phyloP scores from a whole-genome alignment of 2,888 invertebrate species.

The Laothoe populi region DNA sequence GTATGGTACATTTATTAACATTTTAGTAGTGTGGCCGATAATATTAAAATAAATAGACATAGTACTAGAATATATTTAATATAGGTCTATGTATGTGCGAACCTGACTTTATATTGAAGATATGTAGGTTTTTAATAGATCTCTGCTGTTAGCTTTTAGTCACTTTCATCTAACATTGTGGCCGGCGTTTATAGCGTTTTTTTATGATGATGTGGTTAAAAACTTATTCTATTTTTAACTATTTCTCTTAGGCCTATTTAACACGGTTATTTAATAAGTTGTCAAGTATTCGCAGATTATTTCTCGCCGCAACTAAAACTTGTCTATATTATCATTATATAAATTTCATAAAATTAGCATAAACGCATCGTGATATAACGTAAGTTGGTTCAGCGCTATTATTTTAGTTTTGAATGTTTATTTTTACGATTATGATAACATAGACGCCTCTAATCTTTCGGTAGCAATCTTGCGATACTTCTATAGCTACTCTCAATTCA shows the following conservation, averaged over 20 bases:
- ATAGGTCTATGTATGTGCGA: no score
- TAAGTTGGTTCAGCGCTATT: slow-evolving; percentile 14
- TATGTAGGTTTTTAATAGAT: no score
- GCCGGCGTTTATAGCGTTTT: no score
- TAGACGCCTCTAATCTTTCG: slow-evolving; percentile 31
- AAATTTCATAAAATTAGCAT: slow-evolving; percentile 21
- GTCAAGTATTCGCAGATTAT: slow-evolving; percentile 1
- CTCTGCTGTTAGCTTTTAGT: no score
- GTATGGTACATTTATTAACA: no score
- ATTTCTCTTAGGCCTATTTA: neutral
- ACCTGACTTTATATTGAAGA: no score
- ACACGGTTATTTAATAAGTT: slow-evolving; percentile 14
- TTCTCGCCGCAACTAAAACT: neutral
- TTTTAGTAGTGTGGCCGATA: neutral
- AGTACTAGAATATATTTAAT: no score
- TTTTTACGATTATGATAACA: slow-evolving; percentile 31
- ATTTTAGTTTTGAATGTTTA: neutral
- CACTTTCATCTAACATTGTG: no score
- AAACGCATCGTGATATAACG: slow-evolving; percentile 22
- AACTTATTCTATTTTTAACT: neutral
- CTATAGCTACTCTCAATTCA: slow-evolving; percentile 27
- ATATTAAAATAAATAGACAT: no score
- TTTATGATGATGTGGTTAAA: no score
- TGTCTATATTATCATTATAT: slow-evolving; percentile 20
- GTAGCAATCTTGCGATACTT: slow-evolving; percentile 39